These are phyloP conservation scores for Empis stercorea DNA, from an alignment of 2,888 invertebrate species.

Conservation along the genomic window DNA sequence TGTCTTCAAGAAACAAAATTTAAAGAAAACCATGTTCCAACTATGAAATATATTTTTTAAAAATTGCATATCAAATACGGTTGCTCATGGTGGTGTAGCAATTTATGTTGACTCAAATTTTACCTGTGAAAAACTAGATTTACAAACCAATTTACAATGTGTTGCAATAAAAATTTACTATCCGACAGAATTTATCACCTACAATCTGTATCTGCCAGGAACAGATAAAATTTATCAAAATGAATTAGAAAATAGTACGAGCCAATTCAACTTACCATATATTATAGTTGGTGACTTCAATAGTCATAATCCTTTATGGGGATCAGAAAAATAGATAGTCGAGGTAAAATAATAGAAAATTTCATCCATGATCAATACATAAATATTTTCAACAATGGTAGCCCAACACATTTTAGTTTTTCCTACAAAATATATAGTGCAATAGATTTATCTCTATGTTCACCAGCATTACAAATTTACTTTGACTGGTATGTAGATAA, in stretches of 20 bases:
- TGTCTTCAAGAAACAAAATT: background rate
- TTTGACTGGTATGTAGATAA: background rate
- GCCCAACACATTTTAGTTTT: background rate
- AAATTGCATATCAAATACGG: background rate
- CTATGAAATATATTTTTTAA: background rate
- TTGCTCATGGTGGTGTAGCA: too few relatives aligned
- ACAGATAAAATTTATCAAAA: background rate
- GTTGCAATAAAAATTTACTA: background rate
- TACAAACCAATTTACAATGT: background rate
- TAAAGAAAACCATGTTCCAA: background rate
- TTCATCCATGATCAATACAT: background rate
- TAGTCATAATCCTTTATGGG: slow-evolving; percentile 6
- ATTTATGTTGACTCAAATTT: background rate
- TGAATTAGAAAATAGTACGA: background rate
- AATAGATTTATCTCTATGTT: background rate
- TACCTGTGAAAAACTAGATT: background rate
- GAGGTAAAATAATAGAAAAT: too few relatives aligned
- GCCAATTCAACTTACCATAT: slow-evolving; percentile 5
- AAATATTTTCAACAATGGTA: background rate
- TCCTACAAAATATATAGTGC: background rate
- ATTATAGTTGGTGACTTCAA: slow-evolving; percentile 7
- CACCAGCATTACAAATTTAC: background rate
- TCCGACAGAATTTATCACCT: background rate
- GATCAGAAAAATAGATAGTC: slow-evolving; percentile 1
- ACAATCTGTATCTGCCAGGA: background rate